Conservation (phyloP, 2,797 vertebrate genomes). For the Cryptoprocta ferox region DNA sequence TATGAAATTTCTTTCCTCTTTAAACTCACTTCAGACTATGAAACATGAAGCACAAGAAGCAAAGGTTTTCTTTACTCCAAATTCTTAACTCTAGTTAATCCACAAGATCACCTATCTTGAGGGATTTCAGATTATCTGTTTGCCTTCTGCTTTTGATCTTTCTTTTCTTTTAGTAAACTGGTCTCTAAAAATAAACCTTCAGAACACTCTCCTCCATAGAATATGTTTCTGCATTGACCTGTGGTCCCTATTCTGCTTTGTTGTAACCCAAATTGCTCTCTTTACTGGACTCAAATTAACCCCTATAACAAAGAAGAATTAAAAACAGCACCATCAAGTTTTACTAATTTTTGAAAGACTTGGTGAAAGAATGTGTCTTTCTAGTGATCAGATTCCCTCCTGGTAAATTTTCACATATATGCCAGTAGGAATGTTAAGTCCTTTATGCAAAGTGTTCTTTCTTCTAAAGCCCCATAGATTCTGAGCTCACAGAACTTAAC, state of each 20-base stretch:
- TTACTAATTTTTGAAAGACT: background rate
- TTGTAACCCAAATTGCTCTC: background rate
- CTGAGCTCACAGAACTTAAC: background rate
- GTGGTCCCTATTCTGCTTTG: background rate
- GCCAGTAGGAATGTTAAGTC: background rate
- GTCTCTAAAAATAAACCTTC: background rate
- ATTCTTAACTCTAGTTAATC: background rate
- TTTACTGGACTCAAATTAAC: background rate
- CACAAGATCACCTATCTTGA: background rate
- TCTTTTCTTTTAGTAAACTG: background rate
- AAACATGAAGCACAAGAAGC: background rate
- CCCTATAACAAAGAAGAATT: background rate
- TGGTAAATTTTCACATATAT: background rate
- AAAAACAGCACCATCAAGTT: background rate
- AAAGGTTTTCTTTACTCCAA: background rate
- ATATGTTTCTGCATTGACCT: background rate
- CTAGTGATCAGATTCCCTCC: background rate
- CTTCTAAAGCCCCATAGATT: background rate
- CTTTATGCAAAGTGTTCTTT: background rate
- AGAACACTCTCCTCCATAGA: background rate
- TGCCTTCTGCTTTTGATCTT: background rate
- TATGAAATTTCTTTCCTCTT: background rate
- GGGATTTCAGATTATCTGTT: background rate
- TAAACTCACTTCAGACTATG: background rate
- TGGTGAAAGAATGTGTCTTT: background rate